A percentile compares a stretch with the other conserved stretches of the same genome.
Conservation (phyloP, 2,797 vertebrate species). For the Sebastes kiyomatsui region DNA sequence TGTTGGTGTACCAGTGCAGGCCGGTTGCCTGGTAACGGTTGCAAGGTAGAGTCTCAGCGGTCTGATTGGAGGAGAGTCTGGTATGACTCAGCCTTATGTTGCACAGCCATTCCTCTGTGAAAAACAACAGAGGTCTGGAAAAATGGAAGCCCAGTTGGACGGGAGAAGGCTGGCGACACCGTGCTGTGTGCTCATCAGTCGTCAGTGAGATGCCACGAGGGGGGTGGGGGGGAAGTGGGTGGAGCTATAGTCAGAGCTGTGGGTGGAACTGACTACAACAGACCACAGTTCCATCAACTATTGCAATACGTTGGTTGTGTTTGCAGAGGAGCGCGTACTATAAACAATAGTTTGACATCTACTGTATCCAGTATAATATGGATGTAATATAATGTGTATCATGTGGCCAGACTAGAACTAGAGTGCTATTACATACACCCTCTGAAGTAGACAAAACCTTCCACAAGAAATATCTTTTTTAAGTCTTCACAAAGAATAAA, state of each 20-base stretch:
- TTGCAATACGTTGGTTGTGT: background rate
- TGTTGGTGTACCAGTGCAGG: conserved; percentile 53
- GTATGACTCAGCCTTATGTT: conserved; percentile 65
- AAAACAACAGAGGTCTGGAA: conserved; percentile 55
- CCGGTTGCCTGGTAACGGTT: conserved; percentile 65
- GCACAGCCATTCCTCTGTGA: conserved; percentile 58
- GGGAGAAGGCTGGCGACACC: background rate
- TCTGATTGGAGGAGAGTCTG: conserved; percentile 52
- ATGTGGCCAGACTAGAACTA: background rate
- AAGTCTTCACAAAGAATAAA: no score
- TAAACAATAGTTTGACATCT: background rate
- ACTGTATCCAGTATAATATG: background rate
- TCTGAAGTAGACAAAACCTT: no score
- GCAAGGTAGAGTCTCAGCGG: conserved; percentile 51
- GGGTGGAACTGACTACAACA: background rate
- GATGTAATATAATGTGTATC: background rate
- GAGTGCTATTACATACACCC: background rate
- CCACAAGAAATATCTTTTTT: no score
- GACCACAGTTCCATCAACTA: background rate
- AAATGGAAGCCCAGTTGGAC: conserved; percentile 10
- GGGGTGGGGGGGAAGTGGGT: fast-evolving
- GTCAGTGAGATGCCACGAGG: background rate
- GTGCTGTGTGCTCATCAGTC: background rate
- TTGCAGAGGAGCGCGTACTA: background rate
- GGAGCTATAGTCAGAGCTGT: background rate